phyloP scores from a whole-genome alignment of 2,113 vertebrate genomes.

The Callipepla californica region DNA sequence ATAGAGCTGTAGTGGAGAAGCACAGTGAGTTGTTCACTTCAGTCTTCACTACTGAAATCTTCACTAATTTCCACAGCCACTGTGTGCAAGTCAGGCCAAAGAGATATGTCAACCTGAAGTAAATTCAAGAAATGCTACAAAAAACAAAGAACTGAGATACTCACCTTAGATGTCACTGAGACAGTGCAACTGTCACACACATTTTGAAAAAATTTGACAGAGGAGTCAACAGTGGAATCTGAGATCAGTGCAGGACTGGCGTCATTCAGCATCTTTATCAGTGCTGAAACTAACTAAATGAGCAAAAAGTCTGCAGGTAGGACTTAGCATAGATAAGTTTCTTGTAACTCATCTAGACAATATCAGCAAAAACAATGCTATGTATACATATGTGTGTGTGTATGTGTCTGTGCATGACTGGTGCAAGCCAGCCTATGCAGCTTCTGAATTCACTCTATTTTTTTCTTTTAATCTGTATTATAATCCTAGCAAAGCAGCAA shows the following conservation, averaged over 20 bases:
- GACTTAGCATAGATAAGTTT: neutral
- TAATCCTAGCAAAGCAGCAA: neutral
- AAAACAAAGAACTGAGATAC: constrained; percentile 1
- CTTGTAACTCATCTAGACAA: neutral
- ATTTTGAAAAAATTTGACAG: neutral
- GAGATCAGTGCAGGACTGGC: neutral
- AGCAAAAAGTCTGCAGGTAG: neutral
- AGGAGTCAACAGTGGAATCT: neutral
- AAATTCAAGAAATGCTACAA: constrained; percentile 43
- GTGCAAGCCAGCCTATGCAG: neutral
- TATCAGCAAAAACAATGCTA: neutral
- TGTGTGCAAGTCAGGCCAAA: neutral
- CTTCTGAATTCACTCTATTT: neutral
- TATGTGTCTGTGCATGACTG: neutral
- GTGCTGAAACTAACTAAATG: neutral
- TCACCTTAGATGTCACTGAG: neutral
- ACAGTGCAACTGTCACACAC: neutral
- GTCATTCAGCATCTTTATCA: neutral
- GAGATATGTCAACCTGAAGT: neutral
- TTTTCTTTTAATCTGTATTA: neutral
- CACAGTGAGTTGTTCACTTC: neutral
- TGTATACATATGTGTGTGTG: too few species aligned
- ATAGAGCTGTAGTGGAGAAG: neutral
- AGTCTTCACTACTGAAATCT: neutral
- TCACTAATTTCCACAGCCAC: neutral